Base-by-base conservation (phyloP, 2,113 vertebrate species). In the Corythornis vintsioides region DNA sequence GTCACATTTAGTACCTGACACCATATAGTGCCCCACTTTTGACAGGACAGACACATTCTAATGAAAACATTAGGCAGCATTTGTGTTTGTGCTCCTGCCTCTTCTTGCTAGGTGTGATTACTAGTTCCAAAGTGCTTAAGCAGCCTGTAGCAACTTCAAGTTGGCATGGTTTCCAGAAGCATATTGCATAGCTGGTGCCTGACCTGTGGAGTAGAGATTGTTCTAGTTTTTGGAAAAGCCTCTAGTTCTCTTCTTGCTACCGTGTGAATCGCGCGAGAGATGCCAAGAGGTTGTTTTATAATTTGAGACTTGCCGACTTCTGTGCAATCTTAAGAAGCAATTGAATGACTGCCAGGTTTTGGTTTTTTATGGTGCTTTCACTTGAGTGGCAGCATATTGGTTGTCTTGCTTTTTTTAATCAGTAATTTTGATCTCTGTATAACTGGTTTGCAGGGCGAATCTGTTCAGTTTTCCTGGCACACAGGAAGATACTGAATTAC, bases 401-500 rank as follows among this genome's bases (percentile, higher is more conserved):
- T 48, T 59, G 28, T 92, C n/a, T 66, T 74, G 25, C 35, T 79
- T 82, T 72, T 64, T 64, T 57, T 42, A 55, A 47, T 75, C 9
- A 40, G 0, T 95, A 66, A 82, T 73, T 53, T 76, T 85, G 15
- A 81, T 93, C n/a, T 94, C 20, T 79, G 11, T 96, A 2, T 96
- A 86, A 85, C 92, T 95, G 74, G 38, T 93, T 98, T 97, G 82
- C 95, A 98, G 98, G 96, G 98, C 86, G 24, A 97, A 96, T 70
- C 95, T 96, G 55, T 98, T 98, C 20, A 69, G 90, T 92, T 98
- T 98, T 43, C 96, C 97, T 88, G 96, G 73, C 63, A 74, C 88
- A 45, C 96, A 97, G 84, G 95, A 94, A 43, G 95, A 91, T 43
- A 64, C 69, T 15, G 92, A 94, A 19, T 92, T 96, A 20, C 82